Evolutionary conservation across 2,888 invertebrate genomes (phyloP), one percentile per base, ranked within the genome.

Genomic region (Leptinotarsa peninsularis): DNA sequence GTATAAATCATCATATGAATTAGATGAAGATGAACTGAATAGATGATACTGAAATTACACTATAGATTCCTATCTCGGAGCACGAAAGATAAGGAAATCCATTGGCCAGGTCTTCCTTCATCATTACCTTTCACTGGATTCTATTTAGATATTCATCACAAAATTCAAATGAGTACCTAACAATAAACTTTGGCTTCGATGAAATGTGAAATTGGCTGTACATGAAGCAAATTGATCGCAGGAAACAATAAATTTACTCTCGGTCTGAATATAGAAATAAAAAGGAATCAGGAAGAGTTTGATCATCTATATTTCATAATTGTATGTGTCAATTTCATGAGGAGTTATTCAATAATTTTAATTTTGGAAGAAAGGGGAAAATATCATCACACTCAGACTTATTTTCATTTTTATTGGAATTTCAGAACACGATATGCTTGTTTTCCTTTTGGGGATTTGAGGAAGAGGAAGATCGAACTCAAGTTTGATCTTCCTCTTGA

Each of bases 71-170:
- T 52, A 52, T 52, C 52, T 52, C n/a, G 52, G 52, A 52, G 52
- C 52, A 52, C n/a, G 52, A 52, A 52, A 52, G 52, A 52, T 52
- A 52, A 52, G n/a, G 52, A 52, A 52, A 4, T 52, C n/a, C 52
- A 52, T 52, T n/a, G 15, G 15, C n/a, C 43, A 10, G n/a, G 17
- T 52, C n/a, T 52, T 52, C 52, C 52, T 52, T 52, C n/a, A 15
- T 52, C 4, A n/a, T 52, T 52, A 17, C 52, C n/a, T 52, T 52
- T 52, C 52, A 52, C 52, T 52, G 52, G 5, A 52, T 52, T 52
- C 52, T 14, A 52, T 52, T 52, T n/a, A 52, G 52, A 52, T 52
- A 52, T n/a, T 52, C 52, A 52, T 52, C 52, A 17, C 52, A 52
- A 15, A 52, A 52, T 52, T 15, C n/a, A 15, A 52, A 52, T 52